Evolutionary conservation across 2,888 invertebrate species (phyloP).

Genomic region (Phalera bucephala): DNA sequence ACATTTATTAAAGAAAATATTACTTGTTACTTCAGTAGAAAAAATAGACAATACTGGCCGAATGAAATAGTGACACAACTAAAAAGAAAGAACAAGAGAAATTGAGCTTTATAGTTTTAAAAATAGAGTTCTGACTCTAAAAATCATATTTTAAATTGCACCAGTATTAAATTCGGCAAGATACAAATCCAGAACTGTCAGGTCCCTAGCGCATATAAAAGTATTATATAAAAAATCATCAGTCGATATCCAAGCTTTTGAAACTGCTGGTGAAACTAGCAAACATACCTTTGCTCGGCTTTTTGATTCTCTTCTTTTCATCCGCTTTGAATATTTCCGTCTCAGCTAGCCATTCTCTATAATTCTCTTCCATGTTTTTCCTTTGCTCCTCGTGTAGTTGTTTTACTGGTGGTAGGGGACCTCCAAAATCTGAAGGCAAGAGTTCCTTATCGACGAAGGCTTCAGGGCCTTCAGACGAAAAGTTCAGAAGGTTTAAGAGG

Average conservation of each 20-base stretch:
- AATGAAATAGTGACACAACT: too few relatives aligned
- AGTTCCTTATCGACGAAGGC: conserved; percentile 70
- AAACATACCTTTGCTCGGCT: conserved; percentile 75
- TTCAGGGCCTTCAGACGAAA: conserved; percentile 77
- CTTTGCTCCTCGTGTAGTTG: conserved; percentile 82
- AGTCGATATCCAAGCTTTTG: conserved; percentile 76
- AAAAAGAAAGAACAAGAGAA: too few relatives aligned
- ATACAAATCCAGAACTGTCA: too few relatives aligned
- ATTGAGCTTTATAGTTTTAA: too few relatives aligned
- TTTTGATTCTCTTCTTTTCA: conserved; percentile 73
- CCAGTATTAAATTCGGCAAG: too few relatives aligned
- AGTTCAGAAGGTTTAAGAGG: conserved; percentile 83
- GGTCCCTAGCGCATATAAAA: conserved; percentile 40
- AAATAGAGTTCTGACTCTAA: too few relatives aligned
- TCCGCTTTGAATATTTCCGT: conserved; percentile 80
- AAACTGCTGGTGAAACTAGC: conserved; percentile 76
- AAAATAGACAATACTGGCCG: too few relatives aligned
- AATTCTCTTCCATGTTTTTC: conserved; percentile 81
- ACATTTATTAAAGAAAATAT: too few relatives aligned
- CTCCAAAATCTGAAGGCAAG: conserved; percentile 84
- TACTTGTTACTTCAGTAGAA: too few relatives aligned
- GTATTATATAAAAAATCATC: conserved; percentile 29
- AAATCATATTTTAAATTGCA: too few relatives aligned
- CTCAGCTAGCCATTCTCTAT: conserved; percentile 85
- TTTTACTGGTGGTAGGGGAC: conserved; percentile 77